These are phyloP conservation scores for Haliclona indistincta DNA, from an alignment of 37 sponge, comb jelly and placozoan genomes.

Conservation along the genomic window DNA sequence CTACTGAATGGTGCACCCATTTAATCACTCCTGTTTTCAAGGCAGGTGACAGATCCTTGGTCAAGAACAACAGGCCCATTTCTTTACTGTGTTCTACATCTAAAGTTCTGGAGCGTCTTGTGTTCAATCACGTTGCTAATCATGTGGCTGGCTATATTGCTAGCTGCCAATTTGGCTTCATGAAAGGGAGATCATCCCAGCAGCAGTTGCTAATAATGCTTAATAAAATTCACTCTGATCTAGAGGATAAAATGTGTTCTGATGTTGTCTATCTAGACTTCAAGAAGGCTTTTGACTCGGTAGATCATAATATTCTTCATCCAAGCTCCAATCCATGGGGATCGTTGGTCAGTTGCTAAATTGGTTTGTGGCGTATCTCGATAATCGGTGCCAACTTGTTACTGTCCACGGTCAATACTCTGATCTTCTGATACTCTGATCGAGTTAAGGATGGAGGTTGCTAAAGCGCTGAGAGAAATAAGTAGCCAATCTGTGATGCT, in stretches of 20 bases:
- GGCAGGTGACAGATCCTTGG: neutral
- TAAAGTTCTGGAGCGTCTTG: slow-evolving; percentile 15
- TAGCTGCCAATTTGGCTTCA: slow-evolving; percentile 19
- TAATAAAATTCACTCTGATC: neutral
- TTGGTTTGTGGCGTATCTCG: slow-evolving; percentile 7
- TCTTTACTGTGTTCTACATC: slow-evolving; percentile 28
- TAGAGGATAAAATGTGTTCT: slow-evolving; percentile 6
- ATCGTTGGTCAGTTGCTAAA: slow-evolving; percentile 19
- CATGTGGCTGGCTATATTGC: slow-evolving; percentile 1
- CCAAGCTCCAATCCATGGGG: slow-evolving; percentile 20
- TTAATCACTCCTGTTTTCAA: slow-evolving; percentile 17
- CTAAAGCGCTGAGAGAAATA: too few species aligned
- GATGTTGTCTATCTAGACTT: too few species aligned
- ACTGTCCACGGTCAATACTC: neutral
- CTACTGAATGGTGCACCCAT: slow-evolving; percentile 31
- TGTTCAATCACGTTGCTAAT: slow-evolving; percentile 19
- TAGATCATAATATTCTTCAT: slow-evolving; percentile 26
- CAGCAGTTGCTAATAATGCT: neutral
- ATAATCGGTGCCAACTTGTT: slow-evolving; percentile 9
- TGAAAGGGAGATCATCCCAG: too few species aligned
- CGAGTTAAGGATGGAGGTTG: too few species aligned
- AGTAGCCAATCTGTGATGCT: too few species aligned
- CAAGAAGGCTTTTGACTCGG: slow-evolving; percentile 48
- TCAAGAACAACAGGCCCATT: slow-evolving; percentile 33
- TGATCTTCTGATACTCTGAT: too few species aligned